A percentile compares a stretch with the other conserved stretches of the same genome.
Conservation (phyloP, 2,113 vertebrate species). For the Sisor rabdophorus region DNA sequence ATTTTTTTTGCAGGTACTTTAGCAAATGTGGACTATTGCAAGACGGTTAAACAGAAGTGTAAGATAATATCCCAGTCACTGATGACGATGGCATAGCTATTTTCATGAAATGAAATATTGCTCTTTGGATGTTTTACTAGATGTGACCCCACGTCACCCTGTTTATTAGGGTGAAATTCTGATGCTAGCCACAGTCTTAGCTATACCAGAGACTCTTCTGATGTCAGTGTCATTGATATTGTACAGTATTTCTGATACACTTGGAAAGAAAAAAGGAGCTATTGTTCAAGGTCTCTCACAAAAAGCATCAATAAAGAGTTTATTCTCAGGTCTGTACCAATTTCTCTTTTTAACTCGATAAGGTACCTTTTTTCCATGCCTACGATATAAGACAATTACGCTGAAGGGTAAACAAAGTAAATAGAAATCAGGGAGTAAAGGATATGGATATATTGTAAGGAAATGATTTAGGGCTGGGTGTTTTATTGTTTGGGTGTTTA, state of each 20-base stretch:
- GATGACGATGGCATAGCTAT: conserved; percentile 7
- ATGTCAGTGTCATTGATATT: conserved; percentile 54
- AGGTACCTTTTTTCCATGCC: too few relatives aligned
- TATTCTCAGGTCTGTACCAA: conserved; percentile 35
- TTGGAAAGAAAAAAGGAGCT: conserved; percentile 34
- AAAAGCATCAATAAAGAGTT: conserved; percentile 48
- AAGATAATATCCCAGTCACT: conserved; percentile 21
- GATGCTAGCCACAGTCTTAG: conserved; percentile 41
- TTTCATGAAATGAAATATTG: conserved; percentile 5
- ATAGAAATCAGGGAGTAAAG: neutral
- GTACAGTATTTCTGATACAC: conserved; percentile 54
- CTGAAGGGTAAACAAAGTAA: neutral
- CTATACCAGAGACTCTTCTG: conserved; percentile 43
- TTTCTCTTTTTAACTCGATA: neutral
- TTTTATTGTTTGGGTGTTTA: too few relatives aligned
- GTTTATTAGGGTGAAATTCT: conserved; percentile 33
- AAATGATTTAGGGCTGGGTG: neutral
- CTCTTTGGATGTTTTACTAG: conserved; percentile 11
- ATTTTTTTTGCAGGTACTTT: conserved; percentile 36
- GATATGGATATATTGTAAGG: neutral
- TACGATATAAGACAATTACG: too few relatives aligned
- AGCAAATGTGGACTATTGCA: conserved; percentile 21
- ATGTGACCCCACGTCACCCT: conserved; percentile 25
- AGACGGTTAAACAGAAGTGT: neutral
- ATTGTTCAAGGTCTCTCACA: conserved; percentile 43